These are phyloP conservation scores for Aricia artaxerxes DNA, from an alignment of 2,888 invertebrate species.

Conservation along the genomic window DNA sequence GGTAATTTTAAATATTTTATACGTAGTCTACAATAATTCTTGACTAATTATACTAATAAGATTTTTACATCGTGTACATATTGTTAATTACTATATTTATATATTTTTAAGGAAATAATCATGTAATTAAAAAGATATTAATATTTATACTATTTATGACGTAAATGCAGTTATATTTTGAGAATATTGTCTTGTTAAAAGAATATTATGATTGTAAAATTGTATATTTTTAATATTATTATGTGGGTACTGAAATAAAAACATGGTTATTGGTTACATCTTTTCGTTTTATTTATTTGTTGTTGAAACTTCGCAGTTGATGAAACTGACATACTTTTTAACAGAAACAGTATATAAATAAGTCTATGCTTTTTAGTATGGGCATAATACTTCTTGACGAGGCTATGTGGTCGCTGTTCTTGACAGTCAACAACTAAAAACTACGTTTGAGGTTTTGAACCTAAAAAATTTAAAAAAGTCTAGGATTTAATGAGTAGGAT, in stretches of 20 bases:
- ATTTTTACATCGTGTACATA: neutral
- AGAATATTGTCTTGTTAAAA: neutral
- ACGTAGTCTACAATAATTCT: too few species aligned
- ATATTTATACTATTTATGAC: neutral
- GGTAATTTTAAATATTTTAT: neutral
- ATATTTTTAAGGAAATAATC: neutral
- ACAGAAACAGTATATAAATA: neutral
- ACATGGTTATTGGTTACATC: neutral
- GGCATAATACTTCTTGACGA: neutral
- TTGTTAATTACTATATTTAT: neutral
- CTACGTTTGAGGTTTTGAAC: too few species aligned
- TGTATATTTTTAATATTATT: neutral
- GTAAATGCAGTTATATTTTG: neutral
- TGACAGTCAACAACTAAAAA: too few species aligned
- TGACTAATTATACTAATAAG: neutral
- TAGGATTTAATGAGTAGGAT: too few species aligned
- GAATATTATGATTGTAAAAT: neutral
- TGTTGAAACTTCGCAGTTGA: too few species aligned
- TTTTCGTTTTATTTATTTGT: neutral
- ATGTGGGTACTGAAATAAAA: neutral
- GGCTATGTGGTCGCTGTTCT: neutral
- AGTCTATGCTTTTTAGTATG: neutral
- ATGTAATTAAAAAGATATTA: neutral
- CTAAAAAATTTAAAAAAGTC: too few species aligned
- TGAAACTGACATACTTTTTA: neutral